Base-by-base conservation (phyloP, 2,797 vertebrate species). In the Pseudopleuronectes americanus region DNA sequence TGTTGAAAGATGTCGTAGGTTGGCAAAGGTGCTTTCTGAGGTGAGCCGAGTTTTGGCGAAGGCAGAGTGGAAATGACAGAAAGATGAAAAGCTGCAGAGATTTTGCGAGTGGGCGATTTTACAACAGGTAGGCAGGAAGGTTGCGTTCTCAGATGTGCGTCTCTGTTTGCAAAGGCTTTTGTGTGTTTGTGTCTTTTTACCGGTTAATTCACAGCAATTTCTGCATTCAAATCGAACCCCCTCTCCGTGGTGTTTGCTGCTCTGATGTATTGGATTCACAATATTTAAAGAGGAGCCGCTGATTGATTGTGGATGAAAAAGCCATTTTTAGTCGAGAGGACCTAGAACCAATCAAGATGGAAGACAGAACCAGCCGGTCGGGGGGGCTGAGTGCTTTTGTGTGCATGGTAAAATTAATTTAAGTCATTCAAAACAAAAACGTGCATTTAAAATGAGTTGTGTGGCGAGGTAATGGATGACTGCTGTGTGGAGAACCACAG, bases 261-360 rank as follows among this genome's bases (percentile, higher is more conserved):
- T 54, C 26, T 45, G 51, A 57, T 74, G 38, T 57, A 57, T 57
- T 56, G 51, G 53, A 74, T 79, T 76, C 64, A 64, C 22, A 23
- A 12, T 43, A 71, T 83, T 74, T 70, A 76, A 66, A 79, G 52
- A 57, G 48, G 56, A 17, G 19, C 60, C 31, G 21, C 59, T 77
- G 80, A 80, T 56, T 63, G 63, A 79, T 31, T 76, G 74, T 60
- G 49, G 52, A 66, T 71, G 47, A 41, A 79, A 84, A 81, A 84
- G 12, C 22, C 24, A 33, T 80, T 87, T 87, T 81, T 74, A 53
- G 68, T 74, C 66, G 53, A 76, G 72, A 62, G 76, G 51, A 58
- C 55, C 76, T 31, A 69, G 60, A 77, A 56, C 41, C 62, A 75
- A 82, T 89, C 75, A 72, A 71, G 66, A 71, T 3, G 49, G 16